A percentile compares a stretch with the other conserved stretches of the same genome.
Evolutionary conservation across 2,888 invertebrate species (phyloP).

Genomic region (Troides aeacus): DNA sequence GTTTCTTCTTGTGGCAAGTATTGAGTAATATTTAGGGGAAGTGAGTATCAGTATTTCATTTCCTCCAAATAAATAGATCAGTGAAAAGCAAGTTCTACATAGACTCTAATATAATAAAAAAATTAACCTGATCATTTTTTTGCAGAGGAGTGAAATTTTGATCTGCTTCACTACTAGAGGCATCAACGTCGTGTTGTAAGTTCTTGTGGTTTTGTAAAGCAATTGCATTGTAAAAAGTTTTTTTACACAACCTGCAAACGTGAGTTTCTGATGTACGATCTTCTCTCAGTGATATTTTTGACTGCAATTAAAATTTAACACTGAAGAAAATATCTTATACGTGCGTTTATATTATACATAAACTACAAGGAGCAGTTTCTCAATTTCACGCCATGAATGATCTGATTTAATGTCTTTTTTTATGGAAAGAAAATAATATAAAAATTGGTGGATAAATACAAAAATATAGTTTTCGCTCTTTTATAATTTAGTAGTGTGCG

Average conservation of each 20-base stretch:
- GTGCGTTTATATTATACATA: too few relatives aligned
- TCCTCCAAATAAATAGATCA: too few relatives aligned
- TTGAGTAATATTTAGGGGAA: too few relatives aligned
- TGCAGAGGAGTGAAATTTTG: constrained; percentile 29
- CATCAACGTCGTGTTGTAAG: constrained; percentile 58
- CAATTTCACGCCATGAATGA: too few relatives aligned
- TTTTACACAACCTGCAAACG: constrained; percentile 61
- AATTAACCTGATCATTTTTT: constrained; percentile 33
- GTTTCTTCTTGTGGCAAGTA: too few relatives aligned
- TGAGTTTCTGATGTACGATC: constrained; percentile 47
- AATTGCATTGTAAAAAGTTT: constrained; percentile 64
- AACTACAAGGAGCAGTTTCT: too few relatives aligned
- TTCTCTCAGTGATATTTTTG: constrained; percentile 33
- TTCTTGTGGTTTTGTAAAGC: constrained; percentile 69
- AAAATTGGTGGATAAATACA: too few relatives aligned
- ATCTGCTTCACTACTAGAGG: constrained; percentile 46
- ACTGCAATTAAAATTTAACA: background rate
- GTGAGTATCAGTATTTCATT: too few relatives aligned
- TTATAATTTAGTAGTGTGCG: too few relatives aligned
- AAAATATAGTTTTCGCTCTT: too few relatives aligned
- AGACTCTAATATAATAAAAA: background rate
- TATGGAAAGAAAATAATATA: too few relatives aligned
- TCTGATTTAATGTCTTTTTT: too few relatives aligned
- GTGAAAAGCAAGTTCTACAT: background rate
- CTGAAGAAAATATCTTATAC: background rate